A percentile compares a stretch with the other conserved stretches of the same genome.
Evolutionary conservation across 2,113 vertebrate species (phyloP).

Genomic region (Balaenoptera acutorostrata): DNA sequence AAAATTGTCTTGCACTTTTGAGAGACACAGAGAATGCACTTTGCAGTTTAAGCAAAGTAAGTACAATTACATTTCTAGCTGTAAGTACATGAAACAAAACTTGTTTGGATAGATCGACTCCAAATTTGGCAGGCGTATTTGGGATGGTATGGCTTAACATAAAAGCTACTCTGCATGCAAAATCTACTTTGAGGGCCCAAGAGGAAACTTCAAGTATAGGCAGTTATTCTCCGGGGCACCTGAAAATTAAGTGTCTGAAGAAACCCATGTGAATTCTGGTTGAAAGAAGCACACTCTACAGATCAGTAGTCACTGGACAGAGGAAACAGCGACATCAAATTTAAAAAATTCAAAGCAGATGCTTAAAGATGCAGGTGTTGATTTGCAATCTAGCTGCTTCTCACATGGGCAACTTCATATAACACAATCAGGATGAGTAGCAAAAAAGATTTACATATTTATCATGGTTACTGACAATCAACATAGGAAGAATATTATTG

Average conservation of each 20-base stretch:
- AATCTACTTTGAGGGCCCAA: background rate
- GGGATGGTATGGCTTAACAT: background rate
- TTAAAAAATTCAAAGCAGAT: background rate
- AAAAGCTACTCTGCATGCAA: background rate
- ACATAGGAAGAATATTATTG: background rate
- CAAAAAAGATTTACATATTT: background rate
- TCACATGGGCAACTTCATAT: background rate
- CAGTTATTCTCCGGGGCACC: background rate
- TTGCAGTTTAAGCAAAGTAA: conserved; percentile 7
- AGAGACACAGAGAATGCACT: background rate
- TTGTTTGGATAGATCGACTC: background rate
- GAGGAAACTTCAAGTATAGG: background rate
- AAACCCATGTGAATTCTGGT: background rate
- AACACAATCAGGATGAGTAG: background rate
- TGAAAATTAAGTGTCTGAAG: background rate
- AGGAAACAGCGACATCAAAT: background rate
- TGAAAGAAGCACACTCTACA: background rate
- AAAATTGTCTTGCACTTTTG: background rate
- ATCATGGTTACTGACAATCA: background rate
- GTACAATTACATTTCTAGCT: background rate
- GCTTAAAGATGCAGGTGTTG: background rate
- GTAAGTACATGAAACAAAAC: background rate
- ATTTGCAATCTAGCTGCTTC: background rate
- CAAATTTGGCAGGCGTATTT: background rate
- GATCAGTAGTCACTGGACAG: background rate